Conservation (phyloP, 2,888 invertebrate species). For the Exocentrus adspersus region DNA sequence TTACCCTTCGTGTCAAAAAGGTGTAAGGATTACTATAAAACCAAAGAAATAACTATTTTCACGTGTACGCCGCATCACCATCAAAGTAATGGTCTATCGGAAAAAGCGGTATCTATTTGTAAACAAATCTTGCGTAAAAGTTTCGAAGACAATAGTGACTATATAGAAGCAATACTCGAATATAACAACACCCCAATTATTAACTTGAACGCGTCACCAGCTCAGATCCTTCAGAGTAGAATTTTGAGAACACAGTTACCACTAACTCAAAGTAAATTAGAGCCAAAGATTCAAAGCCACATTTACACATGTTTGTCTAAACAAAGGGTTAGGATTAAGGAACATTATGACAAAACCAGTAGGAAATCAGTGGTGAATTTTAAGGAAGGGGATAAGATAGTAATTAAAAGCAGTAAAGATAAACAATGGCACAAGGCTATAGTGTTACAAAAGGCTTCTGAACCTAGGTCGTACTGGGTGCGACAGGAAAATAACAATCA, state of each 20-base stretch:
- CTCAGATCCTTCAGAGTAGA: conserved; percentile 42
- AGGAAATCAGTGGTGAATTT: not conserved
- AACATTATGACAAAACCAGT: not conserved
- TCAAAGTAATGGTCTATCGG: conserved; percentile 41
- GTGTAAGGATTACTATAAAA: conserved; percentile 37
- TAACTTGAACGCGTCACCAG: conserved; percentile 36
- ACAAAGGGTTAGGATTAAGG: not conserved
- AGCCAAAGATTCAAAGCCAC: conserved; percentile 35
- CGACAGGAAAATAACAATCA: conserved; percentile 30
- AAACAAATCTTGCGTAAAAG: conserved; percentile 46
- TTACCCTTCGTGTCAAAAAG: conserved; percentile 40
- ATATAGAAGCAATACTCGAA: conserved; percentile 38
- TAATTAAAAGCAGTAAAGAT: conserved; percentile 32
- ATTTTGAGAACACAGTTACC: conserved; percentile 35
- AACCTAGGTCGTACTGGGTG: conserved; percentile 39
- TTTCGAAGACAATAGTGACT: conserved; percentile 33
- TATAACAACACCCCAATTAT: conserved; percentile 39
- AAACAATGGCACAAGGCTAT: conserved; percentile 33
- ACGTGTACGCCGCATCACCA: conserved; percentile 33
- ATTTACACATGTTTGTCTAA: not conserved
- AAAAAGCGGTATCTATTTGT: conserved; percentile 40
- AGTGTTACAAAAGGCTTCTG: conserved; percentile 31
- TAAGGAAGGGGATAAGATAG: conserved; percentile 13
- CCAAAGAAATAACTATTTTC: conserved; percentile 38
- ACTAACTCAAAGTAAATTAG: conserved; percentile 24